These are phyloP conservation scores for Lanius ludovicianus DNA, from an alignment of 2,113 vertebrate genomes.

Conservation along the genomic window DNA sequence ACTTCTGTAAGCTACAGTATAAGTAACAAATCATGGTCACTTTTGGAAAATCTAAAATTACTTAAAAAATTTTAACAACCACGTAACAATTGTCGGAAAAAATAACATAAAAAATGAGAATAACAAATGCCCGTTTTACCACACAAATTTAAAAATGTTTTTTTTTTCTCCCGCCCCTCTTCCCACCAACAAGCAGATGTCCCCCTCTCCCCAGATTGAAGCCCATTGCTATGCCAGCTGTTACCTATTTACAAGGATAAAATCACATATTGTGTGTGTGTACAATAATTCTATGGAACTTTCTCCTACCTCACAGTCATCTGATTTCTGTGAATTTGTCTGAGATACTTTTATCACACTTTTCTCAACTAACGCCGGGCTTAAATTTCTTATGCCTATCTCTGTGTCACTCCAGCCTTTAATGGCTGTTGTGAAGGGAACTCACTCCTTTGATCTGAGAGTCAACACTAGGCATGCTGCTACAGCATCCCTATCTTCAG, in stretches of 20 bases:
- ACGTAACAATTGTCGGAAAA: conserved; percentile 28
- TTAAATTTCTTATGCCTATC: background rate
- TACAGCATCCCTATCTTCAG: background rate
- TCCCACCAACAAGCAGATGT: background rate
- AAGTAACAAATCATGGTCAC: conserved; percentile 76
- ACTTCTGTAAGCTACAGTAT: conserved; percentile 78
- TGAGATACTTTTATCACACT: background rate
- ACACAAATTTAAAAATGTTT: background rate
- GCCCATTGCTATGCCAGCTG: background rate
- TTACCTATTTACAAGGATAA: background rate
- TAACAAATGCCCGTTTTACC: background rate
- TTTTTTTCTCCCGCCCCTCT: background rate
- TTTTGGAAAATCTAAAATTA: conserved; percentile 52
- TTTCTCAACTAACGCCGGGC: background rate
- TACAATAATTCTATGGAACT: background rate
- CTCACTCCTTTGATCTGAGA: background rate
- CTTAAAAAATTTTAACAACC: conserved; percentile 45
- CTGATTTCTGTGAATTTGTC: background rate
- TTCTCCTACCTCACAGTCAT: background rate
- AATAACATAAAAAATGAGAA: conserved; percentile 24
- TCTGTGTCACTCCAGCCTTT: background rate
- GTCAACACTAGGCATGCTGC: background rate
- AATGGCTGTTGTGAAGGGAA: background rate
- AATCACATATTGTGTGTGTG: background rate
- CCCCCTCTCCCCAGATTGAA: background rate